These are phyloP conservation scores for Teleogryllus occipitalis DNA, from an alignment of 1,140 invertebrate species.

Conservation along the genomic window DNA sequence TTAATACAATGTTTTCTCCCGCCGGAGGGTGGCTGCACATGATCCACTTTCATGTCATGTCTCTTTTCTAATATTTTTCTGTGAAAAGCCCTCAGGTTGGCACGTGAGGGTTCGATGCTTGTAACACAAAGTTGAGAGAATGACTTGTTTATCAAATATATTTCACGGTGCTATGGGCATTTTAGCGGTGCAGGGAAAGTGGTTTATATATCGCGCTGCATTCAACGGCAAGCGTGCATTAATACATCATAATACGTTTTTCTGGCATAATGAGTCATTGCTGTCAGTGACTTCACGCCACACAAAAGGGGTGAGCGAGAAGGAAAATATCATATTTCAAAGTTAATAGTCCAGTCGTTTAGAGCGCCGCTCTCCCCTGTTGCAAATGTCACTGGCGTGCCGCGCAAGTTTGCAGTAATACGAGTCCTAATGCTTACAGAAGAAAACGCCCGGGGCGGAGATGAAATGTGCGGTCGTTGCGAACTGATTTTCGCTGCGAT, in stretches of 20 bases:
- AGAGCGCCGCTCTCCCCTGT: not conserved
- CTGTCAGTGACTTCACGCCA: not conserved
- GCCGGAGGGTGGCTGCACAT: no score
- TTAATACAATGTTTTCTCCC: no score
- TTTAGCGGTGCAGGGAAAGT: not conserved
- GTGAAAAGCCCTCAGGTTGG: no score
- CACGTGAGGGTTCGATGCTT: no score
- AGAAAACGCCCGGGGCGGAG: not conserved
- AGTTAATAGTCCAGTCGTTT: not conserved
- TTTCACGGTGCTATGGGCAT: not conserved
- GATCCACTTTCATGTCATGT: no score
- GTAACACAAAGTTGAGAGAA: no score
- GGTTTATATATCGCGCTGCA: not conserved
- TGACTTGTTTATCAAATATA: not conserved
- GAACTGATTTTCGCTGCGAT: not conserved
- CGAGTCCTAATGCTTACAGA: not conserved
- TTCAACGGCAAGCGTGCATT: not conserved
- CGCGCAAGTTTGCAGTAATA: not conserved
- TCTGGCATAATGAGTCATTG: not conserved
- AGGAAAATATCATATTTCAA: not conserved
- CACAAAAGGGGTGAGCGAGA: not conserved
- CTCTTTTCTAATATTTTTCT: no score
- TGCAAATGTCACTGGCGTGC: not conserved
- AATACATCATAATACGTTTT: not conserved
- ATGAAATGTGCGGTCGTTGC: not conserved